A percentile compares a stretch with the other conserved stretches of the same genome.
These are phyloP conservation scores for Athalia cordata DNA, from an alignment of 2,888 invertebrate species.

Conservation along the genomic window DNA sequence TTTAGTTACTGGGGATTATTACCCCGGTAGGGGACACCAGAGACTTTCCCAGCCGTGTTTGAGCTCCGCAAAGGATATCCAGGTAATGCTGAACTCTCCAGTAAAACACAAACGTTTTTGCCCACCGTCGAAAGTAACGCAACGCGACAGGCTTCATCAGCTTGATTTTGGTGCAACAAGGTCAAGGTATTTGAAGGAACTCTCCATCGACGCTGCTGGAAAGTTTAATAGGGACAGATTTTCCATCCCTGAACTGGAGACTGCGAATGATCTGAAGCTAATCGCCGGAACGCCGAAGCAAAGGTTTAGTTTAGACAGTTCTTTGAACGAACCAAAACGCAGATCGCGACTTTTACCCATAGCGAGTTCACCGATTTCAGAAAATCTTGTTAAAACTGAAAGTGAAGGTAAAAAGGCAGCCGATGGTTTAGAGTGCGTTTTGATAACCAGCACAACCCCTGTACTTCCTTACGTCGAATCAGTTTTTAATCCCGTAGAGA, in stretches of 20 bases:
- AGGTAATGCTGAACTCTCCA: slow-evolving; percentile 55
- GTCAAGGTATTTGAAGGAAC: slow-evolving; percentile 59
- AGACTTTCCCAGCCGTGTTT: slow-evolving; percentile 68
- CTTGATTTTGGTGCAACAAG: slow-evolving; percentile 64
- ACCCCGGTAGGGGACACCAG: slow-evolving; percentile 65
- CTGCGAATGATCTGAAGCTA: slow-evolving; percentile 66
- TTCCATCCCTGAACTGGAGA: slow-evolving; percentile 68
- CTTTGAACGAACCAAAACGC: slow-evolving; percentile 59
- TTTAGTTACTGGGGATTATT: slow-evolving; percentile 65
- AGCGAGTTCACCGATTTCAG: slow-evolving; percentile 67
- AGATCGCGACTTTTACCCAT: slow-evolving; percentile 65
- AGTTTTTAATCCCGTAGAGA: slow-evolving; percentile 47
- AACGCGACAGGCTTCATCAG: slow-evolving; percentile 64
- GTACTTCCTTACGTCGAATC: slow-evolving; percentile 62
- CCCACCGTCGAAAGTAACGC: slow-evolving; percentile 57
- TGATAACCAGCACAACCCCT: slow-evolving; percentile 65
- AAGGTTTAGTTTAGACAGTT: slow-evolving; percentile 67
- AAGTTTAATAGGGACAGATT: slow-evolving; percentile 68
- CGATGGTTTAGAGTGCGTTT: slow-evolving; percentile 63
- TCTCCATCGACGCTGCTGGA: slow-evolving; percentile 44
- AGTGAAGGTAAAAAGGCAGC: slow-evolving; percentile 43
- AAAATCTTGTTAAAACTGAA: slow-evolving; percentile 53
- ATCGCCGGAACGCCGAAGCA: slow-evolving; percentile 69
- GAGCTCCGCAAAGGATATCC: slow-evolving; percentile 54
- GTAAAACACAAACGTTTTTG: slow-evolving; percentile 63